These are phyloP conservation scores for Nymphalis io DNA, from an alignment of 1,140 invertebrate species.

Conservation along the genomic window DNA sequence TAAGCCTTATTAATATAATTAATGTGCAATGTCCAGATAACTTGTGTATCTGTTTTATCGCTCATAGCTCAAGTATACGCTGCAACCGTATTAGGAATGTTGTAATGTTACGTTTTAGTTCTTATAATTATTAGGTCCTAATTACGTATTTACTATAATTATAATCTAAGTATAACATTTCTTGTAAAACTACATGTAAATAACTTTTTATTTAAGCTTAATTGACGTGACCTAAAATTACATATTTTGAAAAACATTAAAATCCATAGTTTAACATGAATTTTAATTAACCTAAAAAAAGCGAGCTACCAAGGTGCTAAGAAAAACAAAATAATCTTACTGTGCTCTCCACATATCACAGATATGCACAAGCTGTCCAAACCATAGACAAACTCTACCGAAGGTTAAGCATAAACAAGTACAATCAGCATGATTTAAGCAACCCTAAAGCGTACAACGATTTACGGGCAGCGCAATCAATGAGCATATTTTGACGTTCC, in stretches of 20 bases:
- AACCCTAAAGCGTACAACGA: conserved; percentile 42
- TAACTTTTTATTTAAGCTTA: neutral
- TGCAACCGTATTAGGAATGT: neutral
- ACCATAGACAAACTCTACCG: conserved; percentile 17
- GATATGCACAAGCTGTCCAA: neutral
- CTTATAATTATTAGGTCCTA: too few species aligned
- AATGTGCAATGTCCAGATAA: conserved; percentile 8
- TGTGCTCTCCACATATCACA: neutral
- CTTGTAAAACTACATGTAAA: neutral
- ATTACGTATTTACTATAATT: too few species aligned
- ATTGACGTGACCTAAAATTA: neutral
- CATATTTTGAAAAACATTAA: neutral
- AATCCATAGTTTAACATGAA: too few species aligned
- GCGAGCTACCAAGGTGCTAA: neutral
- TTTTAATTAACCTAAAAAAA: too few species aligned
- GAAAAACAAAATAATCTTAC: neutral
- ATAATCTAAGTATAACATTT: neutral
- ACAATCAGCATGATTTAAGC: conserved; percentile 64
- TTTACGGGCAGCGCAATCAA: conserved; percentile 64
- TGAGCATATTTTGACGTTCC: conserved; percentile 69
- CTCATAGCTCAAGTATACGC: neutral
- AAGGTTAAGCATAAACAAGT: conserved; percentile 49
- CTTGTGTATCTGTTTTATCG: conserved; percentile 9
- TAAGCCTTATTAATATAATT: conserved; percentile 18
- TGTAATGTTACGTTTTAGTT: neutral